Evolutionary conservation across 2,888 invertebrate genomes (phyloP), one percentile per base, ranked within the genome.

Genomic region (Unio pictorum): DNA sequence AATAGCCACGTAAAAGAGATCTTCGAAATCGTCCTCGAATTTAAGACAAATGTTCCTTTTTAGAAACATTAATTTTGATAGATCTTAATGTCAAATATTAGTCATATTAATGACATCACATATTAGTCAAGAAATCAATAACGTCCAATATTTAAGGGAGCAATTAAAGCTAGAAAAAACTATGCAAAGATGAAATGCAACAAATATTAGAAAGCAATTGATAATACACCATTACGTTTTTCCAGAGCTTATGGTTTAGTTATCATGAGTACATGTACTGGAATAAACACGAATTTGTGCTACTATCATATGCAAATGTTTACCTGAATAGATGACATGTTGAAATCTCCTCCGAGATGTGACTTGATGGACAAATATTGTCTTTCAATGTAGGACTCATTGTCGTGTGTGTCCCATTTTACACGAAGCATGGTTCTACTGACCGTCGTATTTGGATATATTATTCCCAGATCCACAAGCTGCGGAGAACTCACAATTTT

Each of bases 311-410:
- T 45, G 7, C 15, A 45, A 45, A 45, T 45, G 15, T 45, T 64
- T 58, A 79, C 78, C 73, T 69, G 67, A 7, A 67, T 68, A 28
- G 79, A 69, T 4, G 79, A 68, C 7, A 66, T 17, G 59, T 71
- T 79, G 45, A 76, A 79, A 15, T 79, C 76, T 5, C 79, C 79
- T 6, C 79, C 79, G 56, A 71, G 65, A 58, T 79, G 76, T 1
- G 76, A 70, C 17, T 67, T 61, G 6, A 79, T 69, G 3, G 79
- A 76, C 5, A 79, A 30, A 68, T 75, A 75, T 28, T 79, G 79
- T n/a, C 64, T 61, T 23, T 76, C 76, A 28, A 76, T 79, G 45
- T 63, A 71, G 1, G 79, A 75, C 45, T 75, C 73, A 2, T 55
- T 18, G 57, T 79, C 79, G 7, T 30, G 28, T 8, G 71, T 71